A percentile compares a stretch with the other conserved stretches of the same genome.
phyloP scores from a whole-genome alignment of 2,888 invertebrate species.

The Drosophila recens region DNA sequence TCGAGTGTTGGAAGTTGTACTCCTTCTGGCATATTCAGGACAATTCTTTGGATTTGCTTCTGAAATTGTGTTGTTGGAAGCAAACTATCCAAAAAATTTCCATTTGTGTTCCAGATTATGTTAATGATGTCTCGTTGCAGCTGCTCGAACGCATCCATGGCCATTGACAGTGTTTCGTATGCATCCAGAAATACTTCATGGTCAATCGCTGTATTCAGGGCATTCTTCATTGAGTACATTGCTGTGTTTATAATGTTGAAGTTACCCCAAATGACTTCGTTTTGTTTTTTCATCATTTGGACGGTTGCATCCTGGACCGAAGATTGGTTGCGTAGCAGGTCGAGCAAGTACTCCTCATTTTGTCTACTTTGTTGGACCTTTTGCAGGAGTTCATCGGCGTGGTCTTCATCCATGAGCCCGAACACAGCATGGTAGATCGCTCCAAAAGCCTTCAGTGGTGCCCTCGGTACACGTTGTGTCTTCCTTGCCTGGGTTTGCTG shows the following conservation, averaged over 20 bases:
- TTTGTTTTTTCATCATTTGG: not conserved
- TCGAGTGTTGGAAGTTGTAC: slow-evolving; percentile 1
- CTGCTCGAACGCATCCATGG: too few species aligned
- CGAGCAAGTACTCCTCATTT: not conserved
- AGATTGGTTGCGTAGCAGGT: not conserved
- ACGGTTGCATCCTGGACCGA: not conserved
- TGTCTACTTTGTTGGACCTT: not conserved
- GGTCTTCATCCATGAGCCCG: not conserved
- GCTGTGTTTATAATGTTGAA: not conserved
- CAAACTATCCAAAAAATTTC: too few species aligned
- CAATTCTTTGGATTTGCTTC: not conserved
- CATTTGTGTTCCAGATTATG: too few species aligned
- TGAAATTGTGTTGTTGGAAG: too few species aligned
- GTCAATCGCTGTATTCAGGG: not conserved
- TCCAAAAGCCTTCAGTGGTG: not conserved
- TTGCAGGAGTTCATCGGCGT: not conserved
- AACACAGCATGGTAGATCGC: not conserved
- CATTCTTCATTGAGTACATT: not conserved
- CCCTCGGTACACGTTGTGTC: not conserved
- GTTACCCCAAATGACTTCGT: not conserved
- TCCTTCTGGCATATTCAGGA: not conserved
- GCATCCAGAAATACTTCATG: not conserved
- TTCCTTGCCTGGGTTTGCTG: not conserved
- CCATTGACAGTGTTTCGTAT: too few species aligned
- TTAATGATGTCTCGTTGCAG: too few species aligned